phyloP scores from a whole-genome alignment of 2,797 vertebrate genomes.

The Sebastes vulpes region DNA sequence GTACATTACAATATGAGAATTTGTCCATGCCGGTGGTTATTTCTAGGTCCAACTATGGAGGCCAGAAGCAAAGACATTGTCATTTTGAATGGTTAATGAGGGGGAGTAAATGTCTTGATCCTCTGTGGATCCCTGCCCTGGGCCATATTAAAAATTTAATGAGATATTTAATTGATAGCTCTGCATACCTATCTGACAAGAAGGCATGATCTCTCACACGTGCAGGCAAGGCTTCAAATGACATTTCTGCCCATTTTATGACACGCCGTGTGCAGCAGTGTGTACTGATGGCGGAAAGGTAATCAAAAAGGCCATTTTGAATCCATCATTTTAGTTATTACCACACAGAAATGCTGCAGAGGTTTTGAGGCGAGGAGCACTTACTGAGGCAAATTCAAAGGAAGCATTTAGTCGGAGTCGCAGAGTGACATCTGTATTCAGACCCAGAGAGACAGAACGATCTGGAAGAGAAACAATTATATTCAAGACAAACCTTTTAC shows the following conservation, averaged over 20 bases:
- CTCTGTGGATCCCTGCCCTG: conserved; percentile 8
- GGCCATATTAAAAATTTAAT: conserved; percentile 48
- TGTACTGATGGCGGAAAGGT: conserved; percentile 1
- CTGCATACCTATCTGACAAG: conserved; percentile 3
- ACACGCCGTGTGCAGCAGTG: conserved; percentile 4
- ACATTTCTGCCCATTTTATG: conserved; percentile 5
- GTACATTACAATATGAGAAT: background rate
- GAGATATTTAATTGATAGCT: conserved; percentile 46
- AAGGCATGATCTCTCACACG: background rate
- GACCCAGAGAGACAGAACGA: conserved; percentile 2
- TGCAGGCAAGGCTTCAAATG: background rate
- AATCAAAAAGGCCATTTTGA: conserved; percentile 41
- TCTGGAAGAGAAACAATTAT: background rate
- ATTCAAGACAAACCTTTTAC: conserved; percentile 4
- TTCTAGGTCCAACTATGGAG: background rate
- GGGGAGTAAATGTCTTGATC: conserved; percentile 30
- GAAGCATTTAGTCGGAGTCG: background rate
- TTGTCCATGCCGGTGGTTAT: background rate
- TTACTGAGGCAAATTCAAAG: conserved; percentile 32
- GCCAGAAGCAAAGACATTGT: conserved; percentile 10
- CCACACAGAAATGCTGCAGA: conserved; percentile 15
- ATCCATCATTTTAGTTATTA: conserved; percentile 20
- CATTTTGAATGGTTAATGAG: conserved; percentile 47
- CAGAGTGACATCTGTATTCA: conserved; percentile 32
- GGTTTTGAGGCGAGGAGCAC: conserved; percentile 10